These are phyloP conservation scores for Eptatretus burgeri DNA, from an alignment of 2,113 vertebrate genomes.

Conservation along the genomic window DNA sequence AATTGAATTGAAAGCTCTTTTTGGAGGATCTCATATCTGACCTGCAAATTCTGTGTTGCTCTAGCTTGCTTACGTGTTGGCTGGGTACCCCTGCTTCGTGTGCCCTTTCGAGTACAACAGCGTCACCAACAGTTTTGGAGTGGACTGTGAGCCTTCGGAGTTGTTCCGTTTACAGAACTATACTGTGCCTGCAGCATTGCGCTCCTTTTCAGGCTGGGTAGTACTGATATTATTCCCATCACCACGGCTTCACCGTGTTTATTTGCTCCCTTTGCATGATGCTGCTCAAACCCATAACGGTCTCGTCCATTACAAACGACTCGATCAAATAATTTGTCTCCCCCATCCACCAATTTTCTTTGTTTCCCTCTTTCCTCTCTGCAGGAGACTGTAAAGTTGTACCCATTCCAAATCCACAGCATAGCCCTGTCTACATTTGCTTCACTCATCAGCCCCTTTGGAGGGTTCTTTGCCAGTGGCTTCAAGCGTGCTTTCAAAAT, in stretches of 20 bases:
- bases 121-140: constrained; percentile 72
- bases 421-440: constrained; percentile 71
- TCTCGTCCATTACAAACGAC: too few relatives aligned
- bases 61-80: constrained; percentile 83
- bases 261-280: too few relatives aligned
- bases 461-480: constrained; percentile 87
- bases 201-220: constrained; percentile 62
- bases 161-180: constrained; percentile 83
- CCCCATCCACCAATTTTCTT: too few relatives aligned
- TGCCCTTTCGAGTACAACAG: constrained; percentile 94
- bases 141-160: constrained; percentile 65
- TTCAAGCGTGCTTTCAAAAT: constrained; percentile 98
- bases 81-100: constrained; percentile 66
- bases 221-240: too few relatives aligned
- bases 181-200: constrained; percentile 33
- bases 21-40: too few relatives aligned
- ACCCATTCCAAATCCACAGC: constrained; percentile 95
- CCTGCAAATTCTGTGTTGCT: background rate
- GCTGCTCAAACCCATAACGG: too few relatives aligned
- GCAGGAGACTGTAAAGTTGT: constrained; percentile 55
- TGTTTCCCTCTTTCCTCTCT: constrained; percentile 8
- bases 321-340: too few relatives aligned
- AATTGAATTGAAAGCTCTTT: too few relatives aligned
- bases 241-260: too few relatives aligned
- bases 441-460: constrained; percentile 74